Conservation (phyloP, 2,113 vertebrate species). For the Eidolon helvum region DNA sequence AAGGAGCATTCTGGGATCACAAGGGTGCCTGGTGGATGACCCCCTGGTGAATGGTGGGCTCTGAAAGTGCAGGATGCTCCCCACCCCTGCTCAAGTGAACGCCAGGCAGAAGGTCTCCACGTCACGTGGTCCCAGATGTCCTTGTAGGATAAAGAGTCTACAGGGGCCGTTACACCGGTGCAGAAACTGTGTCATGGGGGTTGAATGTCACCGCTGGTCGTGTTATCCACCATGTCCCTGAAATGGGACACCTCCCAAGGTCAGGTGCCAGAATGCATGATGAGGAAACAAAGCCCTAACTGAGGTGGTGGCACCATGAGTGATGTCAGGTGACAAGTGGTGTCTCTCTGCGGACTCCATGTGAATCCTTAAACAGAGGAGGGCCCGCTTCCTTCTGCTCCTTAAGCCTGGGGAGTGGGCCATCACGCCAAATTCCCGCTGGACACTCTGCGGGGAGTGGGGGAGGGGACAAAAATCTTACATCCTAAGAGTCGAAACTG, state of each 20-base stretch:
- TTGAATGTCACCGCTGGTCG: neutral
- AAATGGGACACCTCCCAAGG: neutral
- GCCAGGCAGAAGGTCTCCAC: neutral
- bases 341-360: neutral
- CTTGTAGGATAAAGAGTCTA: neutral
- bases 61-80: neutral
- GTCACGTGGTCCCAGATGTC: neutral
- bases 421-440: slow-evolving; percentile 6
- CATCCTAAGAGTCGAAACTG: slow-evolving; percentile 31
- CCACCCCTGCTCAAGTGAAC: too few species aligned
- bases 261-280: neutral
- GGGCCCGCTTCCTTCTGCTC: neutral
- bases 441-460: neutral
- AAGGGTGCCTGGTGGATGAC: neutral
- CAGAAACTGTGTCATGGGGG: rapidly evolving
- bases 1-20: neutral
- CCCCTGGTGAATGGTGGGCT: neutral
- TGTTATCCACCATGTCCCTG: neutral
- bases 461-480: neutral
- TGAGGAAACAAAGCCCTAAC: rapidly evolving
- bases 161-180: neutral
- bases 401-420: rapidly evolving
- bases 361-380: neutral
- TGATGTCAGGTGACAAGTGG: too few species aligned
- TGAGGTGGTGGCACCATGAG: rapidly evolving